Evolutionary conservation across 2,888 invertebrate genomes (phyloP).

Genomic region (Adelphocoris suturalis): DNA sequence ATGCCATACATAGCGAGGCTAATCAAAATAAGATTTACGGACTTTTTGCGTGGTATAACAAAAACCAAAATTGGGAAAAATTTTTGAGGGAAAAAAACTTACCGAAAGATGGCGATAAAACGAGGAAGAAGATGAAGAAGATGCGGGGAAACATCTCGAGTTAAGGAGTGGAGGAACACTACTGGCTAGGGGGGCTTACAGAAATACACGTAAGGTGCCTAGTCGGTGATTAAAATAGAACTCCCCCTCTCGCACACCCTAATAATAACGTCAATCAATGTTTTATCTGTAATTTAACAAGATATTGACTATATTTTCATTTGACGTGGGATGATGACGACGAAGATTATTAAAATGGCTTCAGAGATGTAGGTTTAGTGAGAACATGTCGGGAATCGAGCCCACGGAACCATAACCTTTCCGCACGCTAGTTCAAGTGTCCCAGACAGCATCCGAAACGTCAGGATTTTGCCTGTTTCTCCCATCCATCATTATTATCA

Average conservation of each 20-base stretch:
- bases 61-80: not conserved
- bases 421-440: not conserved
- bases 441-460: not conserved
- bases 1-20: too few species aligned
- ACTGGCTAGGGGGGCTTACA: constrained; percentile 63
- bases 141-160: constrained; percentile 73
- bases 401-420: constrained; percentile 8
- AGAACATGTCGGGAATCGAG: not conserved
- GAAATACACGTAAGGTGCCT: constrained; percentile 70
- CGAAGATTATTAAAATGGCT: not conserved
- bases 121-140: constrained; percentile 74
- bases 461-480: not conserved
- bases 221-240: constrained; percentile 59
- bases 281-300: constrained; percentile 53
- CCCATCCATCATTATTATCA: too few species aligned
- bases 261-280: constrained; percentile 66
- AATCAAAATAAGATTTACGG: too few species aligned
- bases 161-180: constrained; percentile 70
- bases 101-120: constrained; percentile 72
- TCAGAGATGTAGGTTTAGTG: not conserved
- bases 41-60: too few species aligned
- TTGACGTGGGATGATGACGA: not conserved
- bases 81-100: constrained; percentile 53
- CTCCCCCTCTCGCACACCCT: constrained; percentile 60
- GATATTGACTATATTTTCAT: not conserved